Base-by-base conservation (phyloP, 2,797 vertebrate species). In the Tarsius wallacei region DNA sequence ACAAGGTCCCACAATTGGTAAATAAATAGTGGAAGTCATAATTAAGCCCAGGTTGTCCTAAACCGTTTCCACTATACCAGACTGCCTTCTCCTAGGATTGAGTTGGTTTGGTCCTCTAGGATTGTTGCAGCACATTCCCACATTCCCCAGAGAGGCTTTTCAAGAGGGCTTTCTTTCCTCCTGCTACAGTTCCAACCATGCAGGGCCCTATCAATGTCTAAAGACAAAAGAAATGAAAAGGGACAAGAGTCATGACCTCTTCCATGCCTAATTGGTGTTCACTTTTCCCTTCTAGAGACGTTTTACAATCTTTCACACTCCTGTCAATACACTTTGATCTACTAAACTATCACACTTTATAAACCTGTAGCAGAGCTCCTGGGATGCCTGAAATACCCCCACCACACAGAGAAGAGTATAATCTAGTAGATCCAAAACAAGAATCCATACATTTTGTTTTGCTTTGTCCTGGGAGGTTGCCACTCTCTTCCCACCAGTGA, bases 331-430 rank as follows among this genome's bases (percentile, higher is more conserved):
- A 74, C 3, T 95, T 82, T 85, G 28, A 53, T 87, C 26, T 77
- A 68, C 61, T 94, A 89, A 91, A 76, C 59, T 22, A 86, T 24
- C 22, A 84, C 68, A 87, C 77, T 87, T 91, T 74, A 92, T 84
- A 96, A 93, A 77, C 15, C 21, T 33, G 17, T 55, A 76, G 59
- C 28, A 78, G 66, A 92, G 55, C 47, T 94, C 80, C 55, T 22
- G 63, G 82, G 74, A 81, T 24, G 96, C 68, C 85, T 88, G 77
- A 96, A 96, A 95, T 82, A 74, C 24, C 63, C 80, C 87, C 24
- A 77, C 61, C n/a, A 76, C 42, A 92, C 28, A 86, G 33, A 71
- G 19, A 74, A 22, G 63, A 96, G 63, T 71, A 61, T 19, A 59
- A 88, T 66, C 28, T 57, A 78, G 49, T 17, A 95, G 66, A 87